Evolutionary conservation across 2,797 vertebrate genomes (phyloP).

Genomic region (Carduelis carduelis): DNA sequence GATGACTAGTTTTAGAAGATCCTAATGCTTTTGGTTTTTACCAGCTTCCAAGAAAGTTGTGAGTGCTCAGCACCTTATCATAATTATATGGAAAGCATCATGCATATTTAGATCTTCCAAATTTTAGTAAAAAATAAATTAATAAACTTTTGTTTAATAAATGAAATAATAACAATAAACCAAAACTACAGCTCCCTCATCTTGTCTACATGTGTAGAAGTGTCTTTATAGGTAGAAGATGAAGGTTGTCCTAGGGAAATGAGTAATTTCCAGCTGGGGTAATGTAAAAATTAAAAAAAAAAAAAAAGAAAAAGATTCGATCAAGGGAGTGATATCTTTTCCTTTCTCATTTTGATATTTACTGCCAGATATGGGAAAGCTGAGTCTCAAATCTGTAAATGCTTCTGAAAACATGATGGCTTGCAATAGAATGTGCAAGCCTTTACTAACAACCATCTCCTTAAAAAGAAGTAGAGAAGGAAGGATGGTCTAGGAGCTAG

Average conservation of each 20-base stretch:
- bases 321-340: constrained; percentile 9
- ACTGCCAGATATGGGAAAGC: constrained; percentile 39
- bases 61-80: not conserved
- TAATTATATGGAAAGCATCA: not conserved
- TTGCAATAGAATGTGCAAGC: not conserved
- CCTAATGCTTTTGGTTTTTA: not conserved
- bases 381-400: constrained; percentile 50
- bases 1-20: not conserved
- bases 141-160: not conserved
- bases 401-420: constrained; percentile 34
- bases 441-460: not conserved
- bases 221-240: constrained; percentile 36
- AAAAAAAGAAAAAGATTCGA: not conserved
- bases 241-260: constrained; percentile 16
- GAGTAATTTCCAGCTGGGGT: constrained; percentile 37
- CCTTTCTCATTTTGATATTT: not conserved
- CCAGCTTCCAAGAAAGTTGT: not conserved
- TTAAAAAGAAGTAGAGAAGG: not conserved
- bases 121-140: not conserved
- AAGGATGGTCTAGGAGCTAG: not conserved
- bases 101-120: not conserved
- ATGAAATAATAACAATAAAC: not conserved
- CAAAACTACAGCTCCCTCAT: not conserved
- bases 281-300: not conserved
- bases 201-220: not conserved